Evolutionary conservation across 2,888 invertebrate species (phyloP), one percentile per base, ranked within the genome.

Genomic region (Caenorhabditis drosophilae): DNA sequence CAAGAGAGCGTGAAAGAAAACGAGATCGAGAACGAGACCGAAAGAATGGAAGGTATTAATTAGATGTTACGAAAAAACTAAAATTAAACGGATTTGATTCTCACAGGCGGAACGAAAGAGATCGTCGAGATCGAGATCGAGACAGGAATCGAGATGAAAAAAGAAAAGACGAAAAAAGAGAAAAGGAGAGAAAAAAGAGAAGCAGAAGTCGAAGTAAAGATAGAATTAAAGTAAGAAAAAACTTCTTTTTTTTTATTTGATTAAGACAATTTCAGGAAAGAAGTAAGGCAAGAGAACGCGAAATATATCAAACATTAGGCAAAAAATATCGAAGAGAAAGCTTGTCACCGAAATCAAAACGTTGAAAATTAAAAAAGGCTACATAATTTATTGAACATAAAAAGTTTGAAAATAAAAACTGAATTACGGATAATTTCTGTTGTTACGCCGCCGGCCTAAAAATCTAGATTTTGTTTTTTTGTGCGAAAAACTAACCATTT

Each of bases 231-330:
- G 62, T 48, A 15, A 26, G 44, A 6, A 40, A 18, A 4, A 40
- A 18, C 11, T 40, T 40, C 4, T 7, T 7, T 6, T 20, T 6
- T 40, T 6, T 16, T 20, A 42, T 15, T 23, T 42, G 42, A n/a
- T n/a, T n/a, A n/a, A n/a, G n/a, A n/a, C n/a, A n/a, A n/a, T 50
- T 61, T 26, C 56, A 63, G 62, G 62, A 63, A 15, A 57, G 55
- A 35, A 57, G 38, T 20, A 45, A 31, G 12, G 31, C 48, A 44
- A 15, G 49, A 16, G 40, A 49, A 40, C 67, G 63, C 31, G 72
- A 75, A 27, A 66, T 68, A 16, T 40, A 40, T 15, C 50, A 58
- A 40, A 41, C 62, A 41, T 44, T 67, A 16, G 70, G 68, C 18
- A 70, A 68, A 35, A 50, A 48, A 23, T 57, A 53, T 26, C 67